A percentile compares a stretch with the other conserved stretches of the same genome.
Evolutionary conservation across 2,888 invertebrate genomes (phyloP).

Genomic region (Zygogramma bicolorata): DNA sequence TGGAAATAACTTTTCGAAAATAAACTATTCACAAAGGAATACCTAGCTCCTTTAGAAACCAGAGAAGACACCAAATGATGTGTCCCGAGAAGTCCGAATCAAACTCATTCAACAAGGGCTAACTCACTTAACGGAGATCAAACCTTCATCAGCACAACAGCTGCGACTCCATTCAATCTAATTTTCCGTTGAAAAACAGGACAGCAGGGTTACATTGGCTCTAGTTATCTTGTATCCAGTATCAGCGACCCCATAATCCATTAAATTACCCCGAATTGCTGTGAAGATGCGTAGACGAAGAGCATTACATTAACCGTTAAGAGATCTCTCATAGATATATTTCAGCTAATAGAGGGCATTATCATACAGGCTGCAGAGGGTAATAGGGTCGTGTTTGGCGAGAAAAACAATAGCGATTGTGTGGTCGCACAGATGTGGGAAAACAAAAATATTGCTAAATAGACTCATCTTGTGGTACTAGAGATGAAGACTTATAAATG

Average conservation of each 20-base stretch:
- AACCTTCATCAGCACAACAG: conserved; percentile 4
- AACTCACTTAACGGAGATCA: background rate
- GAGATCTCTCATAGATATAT: conserved; percentile 43
- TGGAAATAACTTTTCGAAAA: no score
- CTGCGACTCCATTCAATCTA: conserved; percentile 2
- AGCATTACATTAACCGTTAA: conserved; percentile 42
- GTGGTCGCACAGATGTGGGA: background rate
- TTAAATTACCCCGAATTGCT: conserved; percentile 41
- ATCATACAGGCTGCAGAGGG: conserved; percentile 11
- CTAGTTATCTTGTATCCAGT: conserved; percentile 30
- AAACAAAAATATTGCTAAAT: background rate
- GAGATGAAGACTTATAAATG: background rate
- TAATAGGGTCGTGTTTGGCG: background rate
- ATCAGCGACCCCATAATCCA: conserved; percentile 30
- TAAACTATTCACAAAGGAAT: no score
- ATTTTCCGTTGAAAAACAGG: conserved; percentile 1
- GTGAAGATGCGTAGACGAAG: conserved; percentile 36
- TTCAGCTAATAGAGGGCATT: conserved; percentile 37
- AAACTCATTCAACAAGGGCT: background rate
- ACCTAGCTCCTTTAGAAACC: no score
- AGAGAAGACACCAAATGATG: no score
- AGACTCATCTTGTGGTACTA: background rate
- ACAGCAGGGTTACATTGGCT: conserved; percentile 13
- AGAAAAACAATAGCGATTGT: background rate
- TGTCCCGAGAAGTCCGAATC: background rate